A percentile compares a stretch with the other conserved stretches of the same genome.
Conservation (phyloP, 2,888 invertebrate genomes). For the Drosophila eohydei region DNA sequence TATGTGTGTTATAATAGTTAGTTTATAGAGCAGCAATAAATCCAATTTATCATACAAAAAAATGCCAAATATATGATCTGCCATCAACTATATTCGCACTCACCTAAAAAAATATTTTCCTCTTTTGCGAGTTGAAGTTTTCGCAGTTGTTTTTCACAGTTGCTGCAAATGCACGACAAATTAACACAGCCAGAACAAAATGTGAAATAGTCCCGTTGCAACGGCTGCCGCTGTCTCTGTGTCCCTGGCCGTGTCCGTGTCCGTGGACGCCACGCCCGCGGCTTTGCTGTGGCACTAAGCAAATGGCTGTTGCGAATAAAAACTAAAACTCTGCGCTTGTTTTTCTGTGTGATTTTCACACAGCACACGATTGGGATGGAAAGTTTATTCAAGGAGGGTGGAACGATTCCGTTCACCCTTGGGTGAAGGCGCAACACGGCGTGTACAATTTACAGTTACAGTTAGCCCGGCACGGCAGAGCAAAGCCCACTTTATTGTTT, state of each 20-base stretch:
- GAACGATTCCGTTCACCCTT: slow-evolving; percentile 35
- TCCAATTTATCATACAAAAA: not conserved
- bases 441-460: slow-evolving; percentile 48
- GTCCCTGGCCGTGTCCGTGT: slow-evolving; percentile 21
- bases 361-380: slow-evolving; percentile 45
- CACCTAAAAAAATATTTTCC: slow-evolving; percentile 24
- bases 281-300: slow-evolving; percentile 46
- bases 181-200: slow-evolving; percentile 58
- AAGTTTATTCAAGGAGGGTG: slow-evolving; percentile 47
- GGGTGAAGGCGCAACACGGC: slow-evolving; percentile 58
- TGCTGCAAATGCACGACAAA: slow-evolving; percentile 70
- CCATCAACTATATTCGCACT: slow-evolving; percentile 18
- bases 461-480: slow-evolving; percentile 23
- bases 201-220: slow-evolving; percentile 47
- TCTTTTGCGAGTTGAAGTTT: slow-evolving; percentile 35
- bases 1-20: not conserved
- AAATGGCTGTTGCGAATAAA: slow-evolving; percentile 54
- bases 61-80: slow-evolving; percentile 10
- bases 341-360: slow-evolving; percentile 55
- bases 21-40: slow-evolving; percentile 1
- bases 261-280: slow-evolving; percentile 53
- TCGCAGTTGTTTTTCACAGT: slow-evolving; percentile 53
- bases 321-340: slow-evolving; percentile 69
- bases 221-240: slow-evolving; percentile 24
- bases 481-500: slow-evolving; percentile 5